Conservation (phyloP, 2,888 invertebrate species). For the Melinopterus prodromus region DNA sequence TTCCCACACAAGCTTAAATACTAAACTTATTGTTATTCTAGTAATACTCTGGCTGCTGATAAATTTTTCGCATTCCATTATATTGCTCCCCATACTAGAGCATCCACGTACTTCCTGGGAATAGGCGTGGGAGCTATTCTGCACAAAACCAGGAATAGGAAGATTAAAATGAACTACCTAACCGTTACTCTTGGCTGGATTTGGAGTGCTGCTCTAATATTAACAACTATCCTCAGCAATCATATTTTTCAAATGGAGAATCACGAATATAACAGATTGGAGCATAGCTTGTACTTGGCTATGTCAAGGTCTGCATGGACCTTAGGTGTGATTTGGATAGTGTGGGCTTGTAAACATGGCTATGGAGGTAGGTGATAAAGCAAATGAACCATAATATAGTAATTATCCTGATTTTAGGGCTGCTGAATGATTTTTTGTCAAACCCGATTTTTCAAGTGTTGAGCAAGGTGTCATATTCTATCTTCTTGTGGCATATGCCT, state of each 20-base stretch:
- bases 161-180: slow-evolving; percentile 45
- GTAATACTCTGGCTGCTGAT: slow-evolving; percentile 47
- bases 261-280: slow-evolving; percentile 53
- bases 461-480: slow-evolving; percentile 54
- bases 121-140: slow-evolving; percentile 53
- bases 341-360: slow-evolving; percentile 62
- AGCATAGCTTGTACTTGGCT: slow-evolving; percentile 58
- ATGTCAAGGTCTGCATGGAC: slow-evolving; percentile 62
- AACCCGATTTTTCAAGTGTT: slow-evolving; percentile 51
- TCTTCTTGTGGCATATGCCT: slow-evolving; percentile 54
- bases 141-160: slow-evolving; percentile 49
- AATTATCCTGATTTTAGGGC: slow-evolving; percentile 43
- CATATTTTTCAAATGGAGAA: slow-evolving; percentile 51
- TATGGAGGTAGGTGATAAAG: slow-evolving; percentile 57
- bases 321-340: slow-evolving; percentile 62
- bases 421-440: slow-evolving; percentile 51
- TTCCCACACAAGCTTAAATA: too few species aligned
- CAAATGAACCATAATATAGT: neutral
- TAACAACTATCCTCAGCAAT: slow-evolving; percentile 49
- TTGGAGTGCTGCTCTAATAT: slow-evolving; percentile 44
- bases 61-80: slow-evolving; percentile 52
- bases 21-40: slow-evolving; percentile 41
- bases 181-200: slow-evolving; percentile 47
- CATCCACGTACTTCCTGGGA: slow-evolving; percentile 55
- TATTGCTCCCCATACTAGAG: slow-evolving; percentile 54